Evolutionary conservation across 2,797 vertebrate species (phyloP), one percentile per base, ranked within the genome.

Genomic region (Adrianichthys oophorus): DNA sequence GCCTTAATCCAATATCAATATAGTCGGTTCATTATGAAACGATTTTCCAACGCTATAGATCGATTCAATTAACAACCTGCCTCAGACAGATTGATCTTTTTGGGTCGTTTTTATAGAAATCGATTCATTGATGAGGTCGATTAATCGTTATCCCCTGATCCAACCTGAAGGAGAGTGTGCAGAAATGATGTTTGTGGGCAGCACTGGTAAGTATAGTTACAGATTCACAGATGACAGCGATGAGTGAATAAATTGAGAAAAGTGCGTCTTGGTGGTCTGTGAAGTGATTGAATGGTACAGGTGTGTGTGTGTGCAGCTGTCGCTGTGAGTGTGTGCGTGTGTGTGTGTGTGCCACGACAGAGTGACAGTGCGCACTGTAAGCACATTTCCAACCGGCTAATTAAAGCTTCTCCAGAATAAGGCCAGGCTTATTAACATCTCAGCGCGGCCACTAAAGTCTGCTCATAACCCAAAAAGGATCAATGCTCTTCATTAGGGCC

Each of bases 371-470:
- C 56, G 86, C 89, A 58, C 82, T 26, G 90, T 92, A 92, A 92
- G 91, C 90, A 92, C 88, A 91, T 92, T 92, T 92, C 78, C 87
- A 82, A 79, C 77, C 78, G 85, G 86, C 89, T 92, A 92, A 92
- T 92, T 92, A 92, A 91, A 91, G 85, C 85, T 85, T 80, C 76
- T 83, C 79, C 79, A 54, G 89, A 89, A 90, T 91, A 90, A 87
- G 72, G 81, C 79, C 74, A 68, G 71, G 70, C 90, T 90, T 91
- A 90, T 93, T 92, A 92, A 90, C 79, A 78, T 90, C 82, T 85
- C 85, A 78, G 74, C 83, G 19, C 59, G 26, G 72, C 85, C 84
- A 83, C 87, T 85, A 83, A 83, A 83, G 85, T 69, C 80, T 62
- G 79, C 81, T 90, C 87, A 90, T 88, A 88, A 90, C 86, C 88